phyloP scores from a whole-genome alignment of 2,888 invertebrate genomes.

The Panopea generosa region DNA sequence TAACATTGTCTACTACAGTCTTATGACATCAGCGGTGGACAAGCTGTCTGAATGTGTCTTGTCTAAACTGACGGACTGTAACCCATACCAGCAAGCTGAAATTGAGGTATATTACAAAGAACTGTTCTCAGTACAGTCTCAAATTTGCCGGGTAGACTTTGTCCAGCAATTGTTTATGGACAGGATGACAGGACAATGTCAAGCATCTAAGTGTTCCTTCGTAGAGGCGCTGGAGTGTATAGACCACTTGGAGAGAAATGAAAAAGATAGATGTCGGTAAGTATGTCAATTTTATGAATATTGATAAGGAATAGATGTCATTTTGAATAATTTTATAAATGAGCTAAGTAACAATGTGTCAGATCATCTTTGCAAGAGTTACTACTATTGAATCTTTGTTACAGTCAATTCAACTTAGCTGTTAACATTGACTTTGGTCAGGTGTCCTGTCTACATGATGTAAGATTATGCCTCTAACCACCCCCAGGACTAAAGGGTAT shows the following conservation, averaged over 20 bases:
- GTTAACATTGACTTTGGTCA: too few relatives aligned
- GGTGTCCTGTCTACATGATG: too few relatives aligned
- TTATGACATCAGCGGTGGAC: constrained; percentile 8
- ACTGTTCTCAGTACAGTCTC: background rate
- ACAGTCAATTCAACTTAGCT: too few relatives aligned
- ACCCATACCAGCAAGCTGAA: background rate
- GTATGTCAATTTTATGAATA: too few relatives aligned
- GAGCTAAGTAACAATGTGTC: too few relatives aligned
- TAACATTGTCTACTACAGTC: constrained; percentile 11
- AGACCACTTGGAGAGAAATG: background rate
- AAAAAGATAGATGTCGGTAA: constrained; percentile 28
- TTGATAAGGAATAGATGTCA: too few relatives aligned
- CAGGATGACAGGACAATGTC: constrained; percentile 5
- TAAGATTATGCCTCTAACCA: too few relatives aligned
- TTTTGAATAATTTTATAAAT: too few relatives aligned
- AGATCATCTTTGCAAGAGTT: too few relatives aligned
- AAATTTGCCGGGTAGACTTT: constrained; percentile 8
- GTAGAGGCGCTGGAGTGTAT: constrained; percentile 19
- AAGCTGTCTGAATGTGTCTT: constrained; percentile 16
- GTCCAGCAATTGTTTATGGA: constrained; percentile 1
- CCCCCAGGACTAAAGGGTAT: too few relatives aligned
- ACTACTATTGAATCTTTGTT: too few relatives aligned
- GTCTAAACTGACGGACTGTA: constrained; percentile 1
- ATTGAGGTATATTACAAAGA: constrained; percentile 10
- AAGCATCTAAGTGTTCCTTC: constrained; percentile 28